Percentiles rank a stretch among this genome's conserved stretches.
Conservation (phyloP, 1,140 invertebrate species). For the Bombus balteatus region DNA sequence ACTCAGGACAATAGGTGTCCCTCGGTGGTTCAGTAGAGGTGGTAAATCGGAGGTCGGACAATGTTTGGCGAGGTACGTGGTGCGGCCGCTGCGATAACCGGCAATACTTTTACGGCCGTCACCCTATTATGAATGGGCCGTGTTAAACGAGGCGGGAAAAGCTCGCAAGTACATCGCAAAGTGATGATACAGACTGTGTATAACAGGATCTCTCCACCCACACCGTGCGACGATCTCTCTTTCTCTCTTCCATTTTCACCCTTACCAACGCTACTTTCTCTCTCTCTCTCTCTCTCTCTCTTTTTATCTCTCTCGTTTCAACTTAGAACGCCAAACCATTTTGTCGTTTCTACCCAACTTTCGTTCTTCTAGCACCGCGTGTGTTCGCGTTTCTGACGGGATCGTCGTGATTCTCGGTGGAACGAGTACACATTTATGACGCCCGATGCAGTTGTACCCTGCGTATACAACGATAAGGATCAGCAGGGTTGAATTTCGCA, state of each 20-base stretch:
- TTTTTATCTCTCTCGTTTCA: neutral
- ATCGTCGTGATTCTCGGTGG: conserved; percentile 4
- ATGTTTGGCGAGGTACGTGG: conserved; percentile 59
- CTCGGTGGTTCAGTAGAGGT: neutral
- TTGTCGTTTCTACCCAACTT: neutral
- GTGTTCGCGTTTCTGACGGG: neutral
- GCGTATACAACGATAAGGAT: neutral
- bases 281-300: neutral
- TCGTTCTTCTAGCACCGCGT: neutral
- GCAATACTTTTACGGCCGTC: conserved; percentile 68
- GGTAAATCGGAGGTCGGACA: conserved; percentile 65
- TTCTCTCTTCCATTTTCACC: neutral
- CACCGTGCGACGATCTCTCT: neutral
- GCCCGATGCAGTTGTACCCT: neutral
- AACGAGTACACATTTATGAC: conserved; percentile 32
- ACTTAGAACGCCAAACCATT: neutral
- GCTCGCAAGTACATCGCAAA: conserved; percentile 73
- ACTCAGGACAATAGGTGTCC: conserved; percentile 58
- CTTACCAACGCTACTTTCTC: neutral
- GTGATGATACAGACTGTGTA: conserved; percentile 72
- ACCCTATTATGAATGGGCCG: conserved; percentile 70
- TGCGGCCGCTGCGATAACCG: conserved; percentile 58
- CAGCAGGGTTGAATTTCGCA: neutral
- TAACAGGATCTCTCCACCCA: conserved; percentile 60
- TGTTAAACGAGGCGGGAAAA: conserved; percentile 74